Evolutionary conservation across 2,888 invertebrate species (phyloP).

Genomic region (Himalopsyche tibetana): DNA sequence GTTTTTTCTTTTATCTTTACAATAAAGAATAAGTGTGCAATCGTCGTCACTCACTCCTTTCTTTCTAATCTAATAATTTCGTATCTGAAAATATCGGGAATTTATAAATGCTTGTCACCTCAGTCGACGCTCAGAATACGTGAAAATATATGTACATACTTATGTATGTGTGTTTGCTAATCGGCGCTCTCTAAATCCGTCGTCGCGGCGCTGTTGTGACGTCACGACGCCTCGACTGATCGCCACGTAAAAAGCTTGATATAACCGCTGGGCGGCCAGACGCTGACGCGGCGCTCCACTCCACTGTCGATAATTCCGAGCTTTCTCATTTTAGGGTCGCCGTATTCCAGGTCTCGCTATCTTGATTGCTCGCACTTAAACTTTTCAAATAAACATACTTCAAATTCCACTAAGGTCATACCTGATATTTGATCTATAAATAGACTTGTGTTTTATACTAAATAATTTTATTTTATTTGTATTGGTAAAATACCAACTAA

Average conservation of each 20-base stretch:
- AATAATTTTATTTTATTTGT: no score
- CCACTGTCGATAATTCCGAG: constrained; percentile 9
- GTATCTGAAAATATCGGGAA: background rate
- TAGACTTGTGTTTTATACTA: no score
- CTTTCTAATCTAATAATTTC: background rate
- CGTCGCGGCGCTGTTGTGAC: constrained; percentile 53
- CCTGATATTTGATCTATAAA: no score
- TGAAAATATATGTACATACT: background rate
- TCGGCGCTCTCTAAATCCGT: constrained; percentile 58
- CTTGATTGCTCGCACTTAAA: constrained; percentile 7
- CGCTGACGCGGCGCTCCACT: constrained; percentile 31
- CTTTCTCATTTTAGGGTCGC: constrained; percentile 10
- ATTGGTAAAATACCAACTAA: no score
- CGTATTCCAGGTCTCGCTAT: constrained; percentile 40
- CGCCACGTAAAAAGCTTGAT: constrained; percentile 55
- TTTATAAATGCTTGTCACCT: constrained; percentile 33
- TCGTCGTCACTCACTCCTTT: no score
- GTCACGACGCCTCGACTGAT: constrained; percentile 51
- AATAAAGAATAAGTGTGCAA: no score
- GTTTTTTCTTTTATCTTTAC: no score
- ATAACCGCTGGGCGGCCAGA: constrained; percentile 46
- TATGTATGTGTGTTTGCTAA: constrained; percentile 37
- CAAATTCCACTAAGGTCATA: background rate
- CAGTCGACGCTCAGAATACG: constrained; percentile 22
- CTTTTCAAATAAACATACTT: background rate